phyloP scores from a whole-genome alignment of 2,888 invertebrate species.

The Microplitis deprimator region DNA sequence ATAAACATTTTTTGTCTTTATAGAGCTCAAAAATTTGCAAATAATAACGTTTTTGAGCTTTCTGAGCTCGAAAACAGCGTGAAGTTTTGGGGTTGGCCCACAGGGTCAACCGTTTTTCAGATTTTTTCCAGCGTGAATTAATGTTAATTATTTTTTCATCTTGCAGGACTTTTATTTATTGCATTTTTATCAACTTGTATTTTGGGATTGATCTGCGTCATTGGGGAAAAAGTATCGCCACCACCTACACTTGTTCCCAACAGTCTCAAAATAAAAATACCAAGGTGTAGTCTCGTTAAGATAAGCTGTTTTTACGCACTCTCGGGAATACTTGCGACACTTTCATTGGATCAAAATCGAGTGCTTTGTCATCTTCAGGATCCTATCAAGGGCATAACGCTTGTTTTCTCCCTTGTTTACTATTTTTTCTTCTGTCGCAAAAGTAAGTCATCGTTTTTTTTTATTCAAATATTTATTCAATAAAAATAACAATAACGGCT shows the following conservation, averaged over 20 bases:
- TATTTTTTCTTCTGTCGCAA: constrained; percentile 77
- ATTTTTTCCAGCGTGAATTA: too few species aligned
- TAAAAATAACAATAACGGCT: neutral
- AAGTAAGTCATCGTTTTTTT: constrained; percentile 69
- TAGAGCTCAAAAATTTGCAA: too few species aligned
- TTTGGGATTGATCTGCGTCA: constrained; percentile 57
- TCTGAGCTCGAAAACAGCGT: too few species aligned
- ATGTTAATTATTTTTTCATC: too few species aligned
- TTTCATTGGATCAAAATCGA: constrained; percentile 73
- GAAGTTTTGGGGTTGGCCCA: too few species aligned
- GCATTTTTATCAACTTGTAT: constrained; percentile 59
- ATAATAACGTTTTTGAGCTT: too few species aligned
- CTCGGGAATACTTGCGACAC: constrained; percentile 72
- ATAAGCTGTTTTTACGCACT: constrained; percentile 71
- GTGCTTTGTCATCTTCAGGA: constrained; percentile 77
- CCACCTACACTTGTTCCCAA: constrained; percentile 62
- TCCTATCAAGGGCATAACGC: constrained; percentile 75
- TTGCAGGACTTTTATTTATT: constrained; percentile 61
- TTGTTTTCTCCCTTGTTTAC: constrained; percentile 75
- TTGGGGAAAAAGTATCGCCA: constrained; percentile 60
- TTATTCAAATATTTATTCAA: neutral
- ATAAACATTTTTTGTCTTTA: too few species aligned
- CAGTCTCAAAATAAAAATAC: constrained; percentile 67
- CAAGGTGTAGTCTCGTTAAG: constrained; percentile 69
- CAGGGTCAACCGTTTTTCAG: too few species aligned